Base-by-base conservation (phyloP, 2,888 invertebrate species). In the Molorchus minor region DNA sequence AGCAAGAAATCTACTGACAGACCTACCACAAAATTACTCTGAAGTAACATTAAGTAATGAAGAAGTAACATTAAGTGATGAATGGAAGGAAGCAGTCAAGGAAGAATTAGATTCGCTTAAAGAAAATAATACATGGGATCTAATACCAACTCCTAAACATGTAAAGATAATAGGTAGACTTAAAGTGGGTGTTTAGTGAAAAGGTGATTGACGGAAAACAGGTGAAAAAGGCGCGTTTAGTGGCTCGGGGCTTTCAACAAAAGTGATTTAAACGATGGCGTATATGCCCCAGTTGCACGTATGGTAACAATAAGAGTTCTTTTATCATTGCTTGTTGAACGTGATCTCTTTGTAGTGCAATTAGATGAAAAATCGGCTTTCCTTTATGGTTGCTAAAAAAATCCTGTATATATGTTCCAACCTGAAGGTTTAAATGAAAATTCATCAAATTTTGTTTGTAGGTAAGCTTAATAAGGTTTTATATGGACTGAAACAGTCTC, bases 11-110 rank as follows among this genome's bases (percentile, higher is more conserved):
- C 38, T 63, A 19, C 16, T 40, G 1, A 17, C 38, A n/a, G 64
- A 64, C 12, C 36, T 58, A 45, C 57, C 58, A 45, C 33, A 60
- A 41, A 45, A 17, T 29, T 64, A 57, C 45, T 5, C 20, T n/a
- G 64, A 64, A 45, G 57, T 25, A 25, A 25, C 8, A 25, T 25
- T 25, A 25, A 25, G 21, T 43, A 25, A 49, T 1, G 36, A 43
- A 43, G 43, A 13, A 17, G 15, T 33, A 35, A 20, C 17, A 2
- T n/a, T 43, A 43, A 3, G n/a, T 40, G 8, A 40, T 40, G 21
- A 19, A 43, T 21, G 21, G 43, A 43, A 43, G 13, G 43, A 43
- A 21, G 21, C 21, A 7, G 17, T 20, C 5, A 1, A 20, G 10
- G 17, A 20, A 7, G 13, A 19, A 20, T n/a, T 10, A 17, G 20